A percentile compares a stretch with the other conserved stretches of the same genome.
These are phyloP conservation scores for Tyria jacobaeae DNA, from an alignment of 2,888 invertebrate genomes.

Conservation along the genomic window DNA sequence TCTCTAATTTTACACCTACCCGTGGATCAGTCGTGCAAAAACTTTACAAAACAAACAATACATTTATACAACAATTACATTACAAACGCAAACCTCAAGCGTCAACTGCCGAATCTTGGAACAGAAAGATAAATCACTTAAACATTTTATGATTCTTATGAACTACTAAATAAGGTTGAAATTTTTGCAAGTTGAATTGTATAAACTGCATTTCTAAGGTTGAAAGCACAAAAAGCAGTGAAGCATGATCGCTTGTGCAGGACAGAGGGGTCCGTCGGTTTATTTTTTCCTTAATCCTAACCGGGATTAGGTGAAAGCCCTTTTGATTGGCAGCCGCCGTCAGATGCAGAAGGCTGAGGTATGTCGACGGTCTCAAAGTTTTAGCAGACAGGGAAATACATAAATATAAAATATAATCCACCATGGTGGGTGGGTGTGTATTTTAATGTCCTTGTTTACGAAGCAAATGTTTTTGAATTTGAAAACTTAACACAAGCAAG, in stretches of 20 bases:
- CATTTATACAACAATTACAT: slow-evolving; percentile 80
- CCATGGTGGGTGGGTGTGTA: slow-evolving; percentile 4
- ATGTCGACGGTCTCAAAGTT: slow-evolving; percentile 52
- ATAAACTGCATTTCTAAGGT: slow-evolving; percentile 25
- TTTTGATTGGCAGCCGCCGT: slow-evolving; percentile 86
- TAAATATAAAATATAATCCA: slow-evolving; percentile 7
- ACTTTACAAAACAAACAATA: slow-evolving; percentile 76
- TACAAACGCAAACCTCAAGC: slow-evolving; percentile 81
- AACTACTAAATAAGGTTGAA: slow-evolving; percentile 37
- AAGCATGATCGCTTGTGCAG: slow-evolving; percentile 82
- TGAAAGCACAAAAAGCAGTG: slow-evolving; percentile 65
- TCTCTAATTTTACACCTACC: slow-evolving; percentile 62
- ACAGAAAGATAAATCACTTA: slow-evolving; percentile 8
- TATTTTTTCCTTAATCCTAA: slow-evolving; percentile 84
- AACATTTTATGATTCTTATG: slow-evolving; percentile 21
- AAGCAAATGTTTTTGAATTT: not conserved
- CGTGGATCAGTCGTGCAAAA: slow-evolving; percentile 60
- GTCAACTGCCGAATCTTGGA: slow-evolving; percentile 74
- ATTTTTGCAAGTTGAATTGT: slow-evolving; percentile 31
- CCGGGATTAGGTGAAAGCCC: slow-evolving; percentile 84
- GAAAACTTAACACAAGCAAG: not conserved
- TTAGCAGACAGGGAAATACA: slow-evolving; percentile 37
- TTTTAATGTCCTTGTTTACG: slow-evolving; percentile 12
- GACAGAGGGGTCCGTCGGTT: slow-evolving; percentile 80
- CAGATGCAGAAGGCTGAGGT: slow-evolving; percentile 70